These are phyloP conservation scores for Zaprionus vittiger DNA, from an alignment of 1,140 invertebrate genomes.

Conservation along the genomic window DNA sequence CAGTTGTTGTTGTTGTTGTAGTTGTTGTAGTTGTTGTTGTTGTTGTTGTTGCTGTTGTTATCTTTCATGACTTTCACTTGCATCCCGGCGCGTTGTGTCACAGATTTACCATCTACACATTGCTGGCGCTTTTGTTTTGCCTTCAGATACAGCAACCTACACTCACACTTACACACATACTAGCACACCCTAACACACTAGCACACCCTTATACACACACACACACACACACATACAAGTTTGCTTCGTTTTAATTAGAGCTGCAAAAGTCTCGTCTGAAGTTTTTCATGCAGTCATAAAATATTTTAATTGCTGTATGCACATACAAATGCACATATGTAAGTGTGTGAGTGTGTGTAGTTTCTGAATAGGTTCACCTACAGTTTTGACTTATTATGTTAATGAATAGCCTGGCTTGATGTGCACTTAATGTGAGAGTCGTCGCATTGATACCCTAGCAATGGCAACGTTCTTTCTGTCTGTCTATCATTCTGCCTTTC, in stretches of 20 bases:
- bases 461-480: not conserved
- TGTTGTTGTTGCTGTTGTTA: slow-evolving; percentile 15
- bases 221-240: not conserved
- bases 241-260: slow-evolving; percentile 38
- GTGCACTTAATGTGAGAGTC: not conserved
- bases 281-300: not conserved
- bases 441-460: not conserved
- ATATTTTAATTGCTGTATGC: slow-evolving; percentile 35
- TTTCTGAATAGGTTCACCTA: slow-evolving; percentile 4
- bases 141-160: slow-evolving; percentile 1
- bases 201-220: not conserved
- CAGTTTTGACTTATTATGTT: slow-evolving; percentile 7
- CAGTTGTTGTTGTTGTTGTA: not conserved
- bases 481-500: not conserved
- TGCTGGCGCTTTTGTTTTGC: slow-evolving; percentile 11
- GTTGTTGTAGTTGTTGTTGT: slow-evolving; percentile 9
- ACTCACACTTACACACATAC: not conserved
- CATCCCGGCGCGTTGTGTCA: slow-evolving; percentile 36
- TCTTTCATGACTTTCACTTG: slow-evolving; percentile 51
- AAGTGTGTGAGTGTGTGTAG: not conserved
- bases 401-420: not conserved
- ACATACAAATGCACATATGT: not conserved
- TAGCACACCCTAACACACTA: not conserved
- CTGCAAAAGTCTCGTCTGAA: slow-evolving; percentile 3
- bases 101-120: slow-evolving; percentile 18